Base-by-base conservation (phyloP, 2,888 invertebrate genomes). In the Spodoptera picta region DNA sequence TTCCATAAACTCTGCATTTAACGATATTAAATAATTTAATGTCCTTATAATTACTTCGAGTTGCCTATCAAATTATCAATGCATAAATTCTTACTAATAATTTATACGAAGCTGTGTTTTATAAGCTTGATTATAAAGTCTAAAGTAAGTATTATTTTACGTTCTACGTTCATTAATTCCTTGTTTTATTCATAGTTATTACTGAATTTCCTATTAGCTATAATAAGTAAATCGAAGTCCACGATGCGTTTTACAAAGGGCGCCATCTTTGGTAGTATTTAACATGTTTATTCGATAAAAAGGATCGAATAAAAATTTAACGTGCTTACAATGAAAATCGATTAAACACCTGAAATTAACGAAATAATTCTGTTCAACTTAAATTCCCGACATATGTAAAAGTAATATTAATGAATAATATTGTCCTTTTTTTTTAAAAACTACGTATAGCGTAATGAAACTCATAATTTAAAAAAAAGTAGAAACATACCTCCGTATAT, bases 191-290 rank as follows among this genome's bases (percentile, higher is more conserved):
- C 60, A 45, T 49, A 14, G 14, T 14, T 14, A 53, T 36, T 50
- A 60, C 62, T 60, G 56, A 58, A 56, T 79, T 58, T 58, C 52
- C 59, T 77, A 69, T 72, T 60, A 59, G 59, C 73, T 27, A 48
- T 71, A 56, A 51, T 72, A 56, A 72, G 24, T 36, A 44, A 60
- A 48, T 36, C 23, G 50, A 76, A 76, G 56, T n/a, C 11, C 7
- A 14, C 12, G 19, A 43, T 46, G 42, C 14, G 4, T 65, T 75
- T 71, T 51, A 71, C 41, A 41, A 27, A 42, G 46, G 51, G n/a
- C 23, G 27, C 56, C 56, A 54, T 60, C 9, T 59, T 58, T 41
- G 31, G 31, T 48, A 36, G 24, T 60, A 44, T 24, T 12, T 9
- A 14, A 7, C 63, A 10, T 41, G 46, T 55, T 64, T 47, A 53